phyloP scores from a whole-genome alignment of 2,113 vertebrate genomes.

The Myotis lucifugus region DNA sequence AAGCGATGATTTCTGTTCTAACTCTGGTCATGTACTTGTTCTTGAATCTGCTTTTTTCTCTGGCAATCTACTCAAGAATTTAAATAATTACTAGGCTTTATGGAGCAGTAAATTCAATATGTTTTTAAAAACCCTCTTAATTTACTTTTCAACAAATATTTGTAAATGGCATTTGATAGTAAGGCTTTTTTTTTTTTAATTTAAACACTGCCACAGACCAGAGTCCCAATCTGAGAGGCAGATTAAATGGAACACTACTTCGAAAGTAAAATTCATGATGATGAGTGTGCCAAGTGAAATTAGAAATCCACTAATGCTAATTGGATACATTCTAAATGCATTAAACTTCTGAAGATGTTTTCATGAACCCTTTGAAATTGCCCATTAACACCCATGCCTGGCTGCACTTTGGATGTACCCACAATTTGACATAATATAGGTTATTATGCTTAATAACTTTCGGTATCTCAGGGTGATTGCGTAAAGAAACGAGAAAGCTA shows the following conservation, averaged over 20 bases:
- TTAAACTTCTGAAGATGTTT: constrained; percentile 42
- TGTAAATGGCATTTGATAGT: constrained; percentile 9
- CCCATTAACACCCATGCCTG: neutral
- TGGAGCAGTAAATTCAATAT: constrained; percentile 11
- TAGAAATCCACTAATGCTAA: constrained; percentile 36
- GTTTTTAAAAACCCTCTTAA: neutral
- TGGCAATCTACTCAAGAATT: constrained; percentile 11
- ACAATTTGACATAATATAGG: constrained; percentile 45
- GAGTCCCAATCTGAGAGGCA: neutral
- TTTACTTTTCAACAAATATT: constrained; percentile 56
- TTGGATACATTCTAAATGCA: constrained; percentile 10
- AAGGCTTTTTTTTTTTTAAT: neutral
- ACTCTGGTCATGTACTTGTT: neutral
- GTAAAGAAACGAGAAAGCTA: constrained; percentile 35
- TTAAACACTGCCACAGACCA: neutral
- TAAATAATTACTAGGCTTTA: constrained; percentile 21
- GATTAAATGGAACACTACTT: neutral
- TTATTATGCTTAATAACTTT: constrained; percentile 47
- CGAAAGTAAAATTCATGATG: constrained; percentile 55
- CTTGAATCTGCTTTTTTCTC: constrained; percentile 1
- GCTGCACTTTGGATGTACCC: constrained; percentile 12
- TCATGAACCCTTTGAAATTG: constrained; percentile 27
- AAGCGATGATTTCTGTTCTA: neutral
- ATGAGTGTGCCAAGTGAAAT: constrained; percentile 41
- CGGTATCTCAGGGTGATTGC: neutral